Evolutionary conservation across 2,113 vertebrate species (phyloP).

Genomic region (Corythoichthys intestinalis): DNA sequence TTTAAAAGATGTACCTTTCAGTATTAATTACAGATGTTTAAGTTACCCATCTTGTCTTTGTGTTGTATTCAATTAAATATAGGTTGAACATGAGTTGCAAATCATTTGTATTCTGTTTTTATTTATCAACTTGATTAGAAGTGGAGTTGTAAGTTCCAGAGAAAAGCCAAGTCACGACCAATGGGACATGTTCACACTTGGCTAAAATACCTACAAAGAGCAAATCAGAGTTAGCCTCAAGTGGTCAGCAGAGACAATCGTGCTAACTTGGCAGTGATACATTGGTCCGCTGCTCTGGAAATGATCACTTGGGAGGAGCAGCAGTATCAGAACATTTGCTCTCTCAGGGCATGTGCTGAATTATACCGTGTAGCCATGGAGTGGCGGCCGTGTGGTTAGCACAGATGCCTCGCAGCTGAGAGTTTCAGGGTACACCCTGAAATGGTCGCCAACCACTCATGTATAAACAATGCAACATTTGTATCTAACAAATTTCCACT

Average conservation of each 20-base stretch:
- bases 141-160: background rate
- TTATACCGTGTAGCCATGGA: background rate
- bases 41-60: no score
- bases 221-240: background rate
- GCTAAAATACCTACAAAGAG: background rate
- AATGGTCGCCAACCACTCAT: background rate
- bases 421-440: background rate
- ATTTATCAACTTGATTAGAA: no score
- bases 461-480: background rate
- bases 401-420: background rate
- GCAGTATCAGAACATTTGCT: background rate
- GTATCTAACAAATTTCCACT: background rate
- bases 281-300: background rate
- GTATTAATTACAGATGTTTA: no score
- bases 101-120: no score
- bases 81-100: no score
- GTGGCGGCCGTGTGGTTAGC: background rate
- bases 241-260: background rate
- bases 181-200: background rate
- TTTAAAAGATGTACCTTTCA: no score
- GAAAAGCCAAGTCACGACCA: background rate
- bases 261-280: slow-evolving; percentile 1
- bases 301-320: slow-evolving; percentile 1
- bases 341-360: background rate
- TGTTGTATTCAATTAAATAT: no score